phyloP scores from a whole-genome alignment of 2,888 invertebrate genomes.

The Mayetiola destructor region DNA sequence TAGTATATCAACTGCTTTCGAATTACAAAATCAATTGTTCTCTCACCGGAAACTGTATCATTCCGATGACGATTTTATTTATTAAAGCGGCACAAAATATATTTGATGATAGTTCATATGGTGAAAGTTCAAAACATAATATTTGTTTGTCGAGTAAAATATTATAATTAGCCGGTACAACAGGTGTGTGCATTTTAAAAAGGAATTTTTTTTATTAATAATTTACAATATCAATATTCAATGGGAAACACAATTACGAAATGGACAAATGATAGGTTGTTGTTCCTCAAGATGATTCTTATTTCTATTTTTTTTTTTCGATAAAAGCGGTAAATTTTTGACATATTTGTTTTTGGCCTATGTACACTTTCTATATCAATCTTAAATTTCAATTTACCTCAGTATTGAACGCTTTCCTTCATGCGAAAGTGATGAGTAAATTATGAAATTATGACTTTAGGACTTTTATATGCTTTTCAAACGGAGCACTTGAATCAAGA shows the following conservation, averaged over 20 bases:
- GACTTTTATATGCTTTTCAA: too few relatives aligned
- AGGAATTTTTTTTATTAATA: neutral
- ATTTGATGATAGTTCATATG: slow-evolving; percentile 50
- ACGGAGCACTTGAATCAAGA: too few relatives aligned
- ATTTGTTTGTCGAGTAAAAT: slow-evolving; percentile 41
- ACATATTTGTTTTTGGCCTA: too few relatives aligned
- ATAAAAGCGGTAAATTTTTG: too few relatives aligned
- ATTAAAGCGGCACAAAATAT: slow-evolving; percentile 44
- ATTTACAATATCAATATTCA: neutral
- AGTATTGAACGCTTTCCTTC: too few relatives aligned
- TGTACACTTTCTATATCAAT: too few relatives aligned
- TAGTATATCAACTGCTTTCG: neutral
- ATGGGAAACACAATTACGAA: neutral
- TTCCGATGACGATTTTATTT: slow-evolving; percentile 41
- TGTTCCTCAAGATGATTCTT: too few relatives aligned
- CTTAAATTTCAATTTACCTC: too few relatives aligned
- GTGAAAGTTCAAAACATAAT: slow-evolving; percentile 43
- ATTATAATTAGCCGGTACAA: slow-evolving; percentile 32
- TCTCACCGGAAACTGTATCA: slow-evolving; percentile 43
- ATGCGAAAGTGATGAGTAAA: too few relatives aligned
- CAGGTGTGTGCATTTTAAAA: neutral
- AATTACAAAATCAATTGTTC: neutral
- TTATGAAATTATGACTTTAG: too few relatives aligned
- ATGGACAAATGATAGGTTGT: neutral
- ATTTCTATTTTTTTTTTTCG: too few relatives aligned